These are phyloP conservation scores for Tinea trinotella DNA, from an alignment of 2,888 invertebrate genomes.

Conservation along the genomic window DNA sequence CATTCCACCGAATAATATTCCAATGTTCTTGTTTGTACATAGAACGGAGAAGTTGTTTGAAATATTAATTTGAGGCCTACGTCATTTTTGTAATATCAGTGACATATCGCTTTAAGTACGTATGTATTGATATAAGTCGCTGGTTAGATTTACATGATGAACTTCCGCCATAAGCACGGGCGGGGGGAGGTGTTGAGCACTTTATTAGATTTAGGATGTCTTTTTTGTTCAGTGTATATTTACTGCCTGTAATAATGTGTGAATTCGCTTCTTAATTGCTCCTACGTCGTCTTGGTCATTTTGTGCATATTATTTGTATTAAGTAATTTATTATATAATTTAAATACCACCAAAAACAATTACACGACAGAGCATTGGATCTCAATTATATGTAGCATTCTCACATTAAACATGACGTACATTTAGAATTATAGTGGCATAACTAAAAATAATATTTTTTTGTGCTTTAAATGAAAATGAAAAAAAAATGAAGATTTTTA, in stretches of 20 bases:
- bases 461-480: too few relatives aligned
- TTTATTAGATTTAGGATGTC: neutral
- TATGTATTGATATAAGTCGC: too few relatives aligned
- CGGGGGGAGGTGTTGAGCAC: neutral
- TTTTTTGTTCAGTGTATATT: neutral
- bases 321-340: neutral
- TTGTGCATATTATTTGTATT: neutral
- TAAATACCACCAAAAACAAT: neutral
- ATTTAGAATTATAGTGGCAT: too few relatives aligned
- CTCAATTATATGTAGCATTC: too few relatives aligned
- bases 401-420: too few relatives aligned
- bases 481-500: too few relatives aligned
- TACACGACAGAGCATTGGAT: too few relatives aligned
- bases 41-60: neutral
- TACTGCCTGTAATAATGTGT: neutral
- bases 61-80: neutral
- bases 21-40: neutral
- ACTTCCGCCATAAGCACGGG: too few relatives aligned
- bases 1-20: neutral
- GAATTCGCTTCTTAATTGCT: neutral
- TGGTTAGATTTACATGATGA: too few relatives aligned
- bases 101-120: too few relatives aligned
- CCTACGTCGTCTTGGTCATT: neutral
- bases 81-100: neutral
- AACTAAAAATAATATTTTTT: too few relatives aligned